Percentiles rank a stretch among this genome's conserved stretches.
These are phyloP conservation scores for Sylvilagus bachmani DNA, from an alignment of 2,113 vertebrate species.

Conservation along the genomic window DNA sequence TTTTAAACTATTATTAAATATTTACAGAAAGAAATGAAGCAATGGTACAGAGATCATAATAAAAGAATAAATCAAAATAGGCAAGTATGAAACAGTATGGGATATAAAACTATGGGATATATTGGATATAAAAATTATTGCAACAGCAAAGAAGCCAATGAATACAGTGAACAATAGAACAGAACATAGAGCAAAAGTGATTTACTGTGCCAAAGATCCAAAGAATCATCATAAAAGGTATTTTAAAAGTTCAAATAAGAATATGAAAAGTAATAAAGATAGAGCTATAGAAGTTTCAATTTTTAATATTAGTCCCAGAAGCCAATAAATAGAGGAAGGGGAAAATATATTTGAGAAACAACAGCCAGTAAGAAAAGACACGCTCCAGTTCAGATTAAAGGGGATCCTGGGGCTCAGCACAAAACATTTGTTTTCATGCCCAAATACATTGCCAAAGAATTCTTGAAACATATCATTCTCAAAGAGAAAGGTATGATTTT, in stretches of 20 bases:
- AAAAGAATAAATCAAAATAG: neutral
- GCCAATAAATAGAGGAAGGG: neutral
- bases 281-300: neutral
- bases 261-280: neutral
- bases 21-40: neutral
- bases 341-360: neutral
- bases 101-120: neutral
- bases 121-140: neutral
- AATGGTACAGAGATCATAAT: neutral
- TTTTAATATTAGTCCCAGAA: neutral
- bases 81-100: neutral
- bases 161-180: neutral
- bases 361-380: neutral
- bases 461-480: neutral
- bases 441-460: neutral
- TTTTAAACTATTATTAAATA: neutral
- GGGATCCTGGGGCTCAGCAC: neutral
- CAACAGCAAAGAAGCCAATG: neutral
- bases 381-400: neutral
- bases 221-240: neutral
- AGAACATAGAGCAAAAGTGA: neutral
- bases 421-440: neutral
- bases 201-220: neutral
- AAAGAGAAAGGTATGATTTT: neutral
- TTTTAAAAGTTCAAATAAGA: conserved; percentile 7